A percentile compares a stretch with the other conserved stretches of the same genome.
phyloP scores from a whole-genome alignment of 1,140 invertebrate genomes.

The Camponotus vicinus region DNA sequence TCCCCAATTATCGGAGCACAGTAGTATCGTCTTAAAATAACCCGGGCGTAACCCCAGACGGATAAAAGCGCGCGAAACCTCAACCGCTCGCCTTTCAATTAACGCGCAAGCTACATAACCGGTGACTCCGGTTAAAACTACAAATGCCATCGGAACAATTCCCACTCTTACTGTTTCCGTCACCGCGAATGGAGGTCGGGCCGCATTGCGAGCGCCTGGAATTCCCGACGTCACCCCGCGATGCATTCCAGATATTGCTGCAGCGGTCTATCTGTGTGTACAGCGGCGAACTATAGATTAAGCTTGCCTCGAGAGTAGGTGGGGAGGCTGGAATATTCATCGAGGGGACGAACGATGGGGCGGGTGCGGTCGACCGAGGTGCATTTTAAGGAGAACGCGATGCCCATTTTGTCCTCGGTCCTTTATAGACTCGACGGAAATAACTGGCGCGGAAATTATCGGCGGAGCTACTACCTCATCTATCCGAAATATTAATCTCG shows the following conservation, averaged over 20 bases:
- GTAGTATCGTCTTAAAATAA: too few species aligned
- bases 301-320: background rate
- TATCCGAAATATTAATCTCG: constrained; percentile 52
- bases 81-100: background rate
- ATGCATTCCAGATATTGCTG: constrained; percentile 47
- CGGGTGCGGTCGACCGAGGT: background rate
- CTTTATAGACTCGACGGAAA: background rate
- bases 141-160: constrained; percentile 5
- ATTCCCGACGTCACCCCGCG: constrained; percentile 47
- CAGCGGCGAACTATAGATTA: background rate
- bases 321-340: constrained; percentile 28
- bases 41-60: background rate
- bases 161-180: background rate
- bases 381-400: constrained; percentile 17
- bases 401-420: background rate
- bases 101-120: background rate
- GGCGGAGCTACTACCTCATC: background rate
- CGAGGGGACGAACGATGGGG: background rate
- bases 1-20: background rate
- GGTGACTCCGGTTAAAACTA: constrained; percentile 3
- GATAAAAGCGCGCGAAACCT: background rate
- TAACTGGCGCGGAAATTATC: constrained; percentile 16
- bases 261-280: constrained; percentile 27
- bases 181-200: constrained; percentile 11
- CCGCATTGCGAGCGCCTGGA: constrained; percentile 36